These are phyloP conservation scores for Pseudomyrmex pallidus DNA, from an alignment of 1,140 invertebrate genomes.

Conservation along the genomic window DNA sequence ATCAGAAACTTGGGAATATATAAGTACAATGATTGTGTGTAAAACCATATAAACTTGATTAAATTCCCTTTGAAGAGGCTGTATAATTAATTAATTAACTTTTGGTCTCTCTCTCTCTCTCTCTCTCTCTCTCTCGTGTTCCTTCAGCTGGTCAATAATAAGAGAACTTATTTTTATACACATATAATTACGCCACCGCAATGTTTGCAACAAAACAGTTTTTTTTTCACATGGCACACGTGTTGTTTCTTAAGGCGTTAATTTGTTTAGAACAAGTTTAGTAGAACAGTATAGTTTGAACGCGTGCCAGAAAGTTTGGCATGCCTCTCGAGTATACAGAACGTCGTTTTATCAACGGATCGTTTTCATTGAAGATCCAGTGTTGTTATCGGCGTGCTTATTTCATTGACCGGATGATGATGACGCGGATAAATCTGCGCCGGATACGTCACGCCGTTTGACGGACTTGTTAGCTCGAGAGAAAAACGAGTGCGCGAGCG, in stretches of 20 bases:
- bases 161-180: neutral
- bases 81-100: no score
- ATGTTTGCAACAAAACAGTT: slow-evolving; percentile 11
- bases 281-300: neutral
- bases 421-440: slow-evolving; percentile 18
- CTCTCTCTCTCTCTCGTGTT: neutral
- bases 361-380: slow-evolving; percentile 52
- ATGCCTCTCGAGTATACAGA: neutral
- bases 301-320: slow-evolving; percentile 31
- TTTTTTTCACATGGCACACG: neutral
- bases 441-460: neutral
- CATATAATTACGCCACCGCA: neutral
- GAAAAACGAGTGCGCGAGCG: neutral
- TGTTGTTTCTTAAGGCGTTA: neutral
- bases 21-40: no score
- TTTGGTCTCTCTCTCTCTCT: no score
- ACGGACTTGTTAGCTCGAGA: neutral
- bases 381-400: slow-evolving; percentile 35
- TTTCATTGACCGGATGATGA: slow-evolving; percentile 34
- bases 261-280: neutral
- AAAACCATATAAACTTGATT: no score
- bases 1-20: neutral
- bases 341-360: slow-evolving; percentile 42
- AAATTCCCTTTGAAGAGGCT: no score
- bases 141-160: neutral